Percentiles rank a stretch among this genome's conserved stretches.
These are phyloP conservation scores for Cactoblastis cactorum DNA, from an alignment of 2,888 invertebrate genomes.

Conservation along the genomic window DNA sequence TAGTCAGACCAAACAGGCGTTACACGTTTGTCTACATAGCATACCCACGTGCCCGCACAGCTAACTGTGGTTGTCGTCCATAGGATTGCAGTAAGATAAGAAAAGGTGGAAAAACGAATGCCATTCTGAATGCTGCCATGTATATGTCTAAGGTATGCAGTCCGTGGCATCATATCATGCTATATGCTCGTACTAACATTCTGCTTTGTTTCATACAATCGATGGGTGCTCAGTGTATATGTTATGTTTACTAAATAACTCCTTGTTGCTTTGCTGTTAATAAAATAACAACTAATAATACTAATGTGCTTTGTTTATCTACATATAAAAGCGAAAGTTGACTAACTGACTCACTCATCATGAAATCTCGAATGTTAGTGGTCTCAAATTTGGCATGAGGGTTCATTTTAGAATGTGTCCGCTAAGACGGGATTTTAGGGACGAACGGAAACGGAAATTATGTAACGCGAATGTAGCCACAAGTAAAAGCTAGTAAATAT, in stretches of 20 bases:
- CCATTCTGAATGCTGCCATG: slow-evolving; percentile 82
- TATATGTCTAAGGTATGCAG: slow-evolving; percentile 84
- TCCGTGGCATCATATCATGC: slow-evolving; percentile 25
- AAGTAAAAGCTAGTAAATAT: no score
- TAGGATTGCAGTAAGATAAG: slow-evolving; percentile 82
- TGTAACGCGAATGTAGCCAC: no score
- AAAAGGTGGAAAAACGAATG: slow-evolving; percentile 80
- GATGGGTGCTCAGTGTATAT: not conserved
- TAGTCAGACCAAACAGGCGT: not conserved
- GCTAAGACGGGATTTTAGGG: no score
- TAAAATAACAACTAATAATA: no score
- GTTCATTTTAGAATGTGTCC: no score
- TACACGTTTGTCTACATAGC: not conserved
- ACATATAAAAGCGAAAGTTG: no score
- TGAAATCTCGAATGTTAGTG: no score
- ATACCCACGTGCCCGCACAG: slow-evolving; percentile 25
- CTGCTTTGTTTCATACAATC: not conserved
- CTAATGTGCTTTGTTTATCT: no score
- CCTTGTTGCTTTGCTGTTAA: not conserved
- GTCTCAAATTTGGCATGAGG: no score
- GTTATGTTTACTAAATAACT: not conserved
- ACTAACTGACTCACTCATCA: no score
- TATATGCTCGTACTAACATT: not conserved
- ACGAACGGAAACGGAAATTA: no score
- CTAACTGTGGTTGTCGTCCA: slow-evolving; percentile 48